Evolutionary conservation across 1,140 invertebrate genomes (phyloP), one percentile per base, ranked within the genome.

Genomic region (Papilio glaucus): DNA sequence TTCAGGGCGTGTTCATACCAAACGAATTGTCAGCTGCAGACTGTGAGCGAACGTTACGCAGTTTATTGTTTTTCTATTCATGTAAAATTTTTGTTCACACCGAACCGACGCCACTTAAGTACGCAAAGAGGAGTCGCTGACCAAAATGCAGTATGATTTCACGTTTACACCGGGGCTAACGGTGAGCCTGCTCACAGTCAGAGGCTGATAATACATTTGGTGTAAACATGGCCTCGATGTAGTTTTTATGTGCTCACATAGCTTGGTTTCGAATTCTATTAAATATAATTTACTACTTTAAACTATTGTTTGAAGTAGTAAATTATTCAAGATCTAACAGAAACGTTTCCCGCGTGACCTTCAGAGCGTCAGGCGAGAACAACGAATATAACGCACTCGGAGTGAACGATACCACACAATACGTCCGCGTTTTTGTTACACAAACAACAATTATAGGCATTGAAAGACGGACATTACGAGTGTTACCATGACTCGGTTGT

Each of bases 391-490:
- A 53, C 49, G 21, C 21, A 24, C 10, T 53, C 21, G 18, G 49
- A 12, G 1, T 24, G 10, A 53, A 49, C 45, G 45, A 49, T 49
- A 49, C 45, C 9, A 24, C 21, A 65, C 15, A 41, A 24, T 65
- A 39, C 62, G 37, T 13, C 10, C 62, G 62, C 15, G 37, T 65
- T 65, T 65, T 65, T 65, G 62, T 65, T 38, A 65, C 62, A 21
- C 62, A 65, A 65, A 41, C 62, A 65, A 41, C 9, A 65, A 65
- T 65, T 65, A 65, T 65, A 37, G 38, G 15, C 62, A 39, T 41
- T 65, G 15, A 24, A 2, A 15, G 37, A 65, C 37, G 37, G 37
- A 65, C 37, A 39, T 37, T 38, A 26, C 37, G 18, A 65, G 62
- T 39, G 37, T 65, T 39, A 24, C 62, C 29, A 41, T 41, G 33